A percentile compares a stretch with the other conserved stretches of the same genome.
These are phyloP conservation scores for Caenorhabditis inopinata DNA, from an alignment of 1,140 invertebrate species.

Conservation along the genomic window DNA sequence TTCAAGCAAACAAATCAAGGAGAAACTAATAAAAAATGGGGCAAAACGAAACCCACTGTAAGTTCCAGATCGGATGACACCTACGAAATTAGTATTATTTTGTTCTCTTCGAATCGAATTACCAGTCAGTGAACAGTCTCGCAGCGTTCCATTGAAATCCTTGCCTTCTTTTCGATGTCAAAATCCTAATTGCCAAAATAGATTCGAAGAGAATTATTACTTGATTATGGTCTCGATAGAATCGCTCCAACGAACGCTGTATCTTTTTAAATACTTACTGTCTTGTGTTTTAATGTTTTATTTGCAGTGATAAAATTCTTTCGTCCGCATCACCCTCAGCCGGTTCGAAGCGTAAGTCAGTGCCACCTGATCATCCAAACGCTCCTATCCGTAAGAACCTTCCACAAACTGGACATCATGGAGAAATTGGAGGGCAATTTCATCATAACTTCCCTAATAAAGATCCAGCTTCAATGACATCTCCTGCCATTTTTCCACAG, in stretches of 20 bases:
- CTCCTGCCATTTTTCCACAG: neutral
- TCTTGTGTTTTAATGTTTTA: no score
- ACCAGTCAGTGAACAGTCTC: no score
- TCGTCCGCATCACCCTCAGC: neutral
- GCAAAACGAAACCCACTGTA: constrained; percentile 6
- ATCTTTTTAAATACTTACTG: no score
- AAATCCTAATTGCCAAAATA: no score
- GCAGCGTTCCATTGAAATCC: no score
- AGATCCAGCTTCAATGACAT: neutral
- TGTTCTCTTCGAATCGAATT: no score
- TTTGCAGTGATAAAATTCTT: constrained; percentile 10
- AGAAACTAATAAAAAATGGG: neutral
- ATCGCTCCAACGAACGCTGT: no score
- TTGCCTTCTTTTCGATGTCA: no score
- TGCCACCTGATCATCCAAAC: neutral
- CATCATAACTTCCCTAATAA: neutral
- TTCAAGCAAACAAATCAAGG: neutral
- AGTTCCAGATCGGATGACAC: neutral
- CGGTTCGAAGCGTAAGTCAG: neutral
- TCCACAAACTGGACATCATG: neutral
- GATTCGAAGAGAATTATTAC: no score
- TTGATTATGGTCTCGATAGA: no score
- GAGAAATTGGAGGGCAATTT: neutral
- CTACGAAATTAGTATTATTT: no score
- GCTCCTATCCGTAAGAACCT: neutral